Conservation (phyloP, 2,888 invertebrate genomes). For the Petrolisthes manimaculis region DNA sequence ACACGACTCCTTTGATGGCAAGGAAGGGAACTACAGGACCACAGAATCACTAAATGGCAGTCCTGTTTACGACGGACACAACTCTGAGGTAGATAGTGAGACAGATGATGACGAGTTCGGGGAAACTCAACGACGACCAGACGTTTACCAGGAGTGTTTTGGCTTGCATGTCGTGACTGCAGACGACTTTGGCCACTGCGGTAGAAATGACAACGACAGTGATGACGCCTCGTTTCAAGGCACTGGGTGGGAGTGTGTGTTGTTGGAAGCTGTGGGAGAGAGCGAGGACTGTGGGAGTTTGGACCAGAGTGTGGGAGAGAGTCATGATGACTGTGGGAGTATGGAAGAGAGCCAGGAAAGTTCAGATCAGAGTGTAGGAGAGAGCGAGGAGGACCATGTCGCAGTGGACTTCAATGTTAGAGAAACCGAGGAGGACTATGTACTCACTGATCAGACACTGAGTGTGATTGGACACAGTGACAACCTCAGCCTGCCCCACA, state of each 20-base stretch:
- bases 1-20: neutral
- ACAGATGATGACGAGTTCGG: constrained; percentile 3
- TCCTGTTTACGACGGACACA: neutral
- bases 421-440: no score
- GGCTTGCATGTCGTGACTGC: no score
- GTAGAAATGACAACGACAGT: no score
- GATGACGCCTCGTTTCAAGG: no score
- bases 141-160: no score
- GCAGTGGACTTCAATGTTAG: no score
- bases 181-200: no score
- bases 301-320: neutral
- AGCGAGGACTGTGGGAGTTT: neutral
- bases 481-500: no score
- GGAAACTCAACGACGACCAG: neutral
- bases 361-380: neutral
- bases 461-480: no score
- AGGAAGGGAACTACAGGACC: neutral
- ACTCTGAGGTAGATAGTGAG: neutral
- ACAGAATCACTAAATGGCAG: neutral
- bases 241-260: neutral
- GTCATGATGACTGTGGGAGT: neutral
- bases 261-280: constrained; percentile 5
- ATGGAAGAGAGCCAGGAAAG: neutral
- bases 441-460: no score
- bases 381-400: neutral